Percentiles rank a stretch among this genome's conserved stretches.
Conservation (phyloP, 1,140 invertebrate genomes). For the Bactericera cockerelli region DNA sequence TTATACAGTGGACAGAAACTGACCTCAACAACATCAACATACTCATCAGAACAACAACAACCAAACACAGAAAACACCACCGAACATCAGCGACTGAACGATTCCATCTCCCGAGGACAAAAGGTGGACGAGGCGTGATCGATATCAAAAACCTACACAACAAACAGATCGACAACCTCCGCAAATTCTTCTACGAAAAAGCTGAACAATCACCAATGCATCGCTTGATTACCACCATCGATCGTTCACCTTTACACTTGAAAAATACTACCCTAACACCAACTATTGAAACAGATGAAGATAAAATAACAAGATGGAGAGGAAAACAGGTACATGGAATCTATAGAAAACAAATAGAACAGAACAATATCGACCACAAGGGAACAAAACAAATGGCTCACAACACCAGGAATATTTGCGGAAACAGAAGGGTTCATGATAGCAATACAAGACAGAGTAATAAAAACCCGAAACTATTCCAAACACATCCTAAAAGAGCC, state of each 20-base stretch:
- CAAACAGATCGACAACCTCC: background rate
- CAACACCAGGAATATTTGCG: constrained; percentile 15
- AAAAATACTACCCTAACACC: background rate
- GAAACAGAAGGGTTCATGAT: too few relatives aligned
- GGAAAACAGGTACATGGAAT: background rate
- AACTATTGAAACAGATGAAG: background rate
- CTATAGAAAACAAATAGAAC: background rate
- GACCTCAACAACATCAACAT: background rate
- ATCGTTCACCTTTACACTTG: constrained; percentile 3
- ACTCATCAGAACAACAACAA: background rate
- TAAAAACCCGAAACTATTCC: too few relatives aligned
- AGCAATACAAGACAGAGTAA: too few relatives aligned
- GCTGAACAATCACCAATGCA: background rate
- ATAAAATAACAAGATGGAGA: background rate
- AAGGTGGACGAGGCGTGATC: background rate
- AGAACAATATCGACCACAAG: constrained; percentile 16
- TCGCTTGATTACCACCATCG: background rate
- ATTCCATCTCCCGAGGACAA: background rate
- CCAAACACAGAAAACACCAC: background rate
- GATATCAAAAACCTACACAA: background rate
- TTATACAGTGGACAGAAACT: background rate
- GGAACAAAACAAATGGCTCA: constrained; percentile 23
- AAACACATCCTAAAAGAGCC: too few relatives aligned
- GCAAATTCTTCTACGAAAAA: background rate
- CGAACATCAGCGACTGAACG: background rate